Percentiles rank a stretch among this genome's conserved stretches.
Evolutionary conservation across 2,797 vertebrate species (phyloP).

Genomic region (Mormyrus proboscirostris): DNA sequence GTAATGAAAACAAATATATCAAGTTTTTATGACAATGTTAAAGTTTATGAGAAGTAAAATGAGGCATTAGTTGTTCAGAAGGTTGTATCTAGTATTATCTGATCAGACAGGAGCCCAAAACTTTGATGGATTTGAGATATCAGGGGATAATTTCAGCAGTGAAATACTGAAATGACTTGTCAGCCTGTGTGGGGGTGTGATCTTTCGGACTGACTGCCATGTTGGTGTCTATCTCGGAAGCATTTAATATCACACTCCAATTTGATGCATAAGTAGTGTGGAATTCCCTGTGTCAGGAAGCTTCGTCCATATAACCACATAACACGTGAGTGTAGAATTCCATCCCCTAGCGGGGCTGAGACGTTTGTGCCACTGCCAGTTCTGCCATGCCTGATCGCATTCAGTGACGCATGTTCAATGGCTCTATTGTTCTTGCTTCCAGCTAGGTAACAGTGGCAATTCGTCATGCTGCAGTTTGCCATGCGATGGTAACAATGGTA

Average conservation of each 20-base stretch:
- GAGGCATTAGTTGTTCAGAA: background rate
- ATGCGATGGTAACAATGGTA: background rate
- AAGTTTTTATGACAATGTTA: background rate
- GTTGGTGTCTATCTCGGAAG: conserved; percentile 1
- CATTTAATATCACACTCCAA: conserved; percentile 15
- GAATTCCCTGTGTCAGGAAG: conserved; percentile 35
- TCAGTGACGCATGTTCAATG: background rate
- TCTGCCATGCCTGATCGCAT: background rate
- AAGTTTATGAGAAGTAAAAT: background rate
- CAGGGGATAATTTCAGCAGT: background rate
- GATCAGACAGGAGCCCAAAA: conserved; percentile 14
- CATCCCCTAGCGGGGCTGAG: background rate
- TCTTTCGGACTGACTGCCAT: background rate
- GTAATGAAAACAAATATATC: background rate
- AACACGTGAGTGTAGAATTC: conserved; percentile 27
- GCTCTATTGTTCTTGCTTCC: background rate
- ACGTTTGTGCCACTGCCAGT: background rate
- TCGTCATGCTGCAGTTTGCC: background rate
- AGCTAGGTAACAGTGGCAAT: background rate
- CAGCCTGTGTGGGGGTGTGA: background rate
- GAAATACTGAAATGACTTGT: background rate
- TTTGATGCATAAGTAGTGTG: conserved; percentile 24
- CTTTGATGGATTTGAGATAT: background rate
- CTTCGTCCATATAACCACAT: conserved; percentile 18
- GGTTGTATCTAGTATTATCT: conserved; percentile 22